Base-by-base conservation (phyloP, 2,888 invertebrate genomes). In the Empis stercorea region DNA sequence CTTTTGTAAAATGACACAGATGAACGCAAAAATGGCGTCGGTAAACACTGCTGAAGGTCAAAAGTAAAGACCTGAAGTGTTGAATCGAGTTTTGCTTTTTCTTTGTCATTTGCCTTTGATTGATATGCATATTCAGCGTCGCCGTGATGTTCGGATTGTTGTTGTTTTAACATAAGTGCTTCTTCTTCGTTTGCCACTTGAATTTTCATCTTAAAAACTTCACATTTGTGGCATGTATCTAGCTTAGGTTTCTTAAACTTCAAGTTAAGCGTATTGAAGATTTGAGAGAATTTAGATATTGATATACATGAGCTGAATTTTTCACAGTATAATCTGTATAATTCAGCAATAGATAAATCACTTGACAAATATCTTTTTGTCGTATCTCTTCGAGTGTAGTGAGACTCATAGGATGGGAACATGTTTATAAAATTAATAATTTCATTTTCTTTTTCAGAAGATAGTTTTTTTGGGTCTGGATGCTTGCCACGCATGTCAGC, bases 211-310 rank as follows among this genome's bases (percentile, higher is more conserved):
- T 52, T 43, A 23, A 55, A 36, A 15, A 49, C 41, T 39, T 52
- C 54, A 30, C 54, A 52, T 36, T 48, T 52, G 36, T 49, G 48
- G 39, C 51, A 55, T 34, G 51, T 49, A 34, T 53, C 51, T 13
- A 39, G 13, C 11, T 23, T 20, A 11, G 51, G 50, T 43, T 48
- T 49, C 45, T 55, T 52, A 44, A 52, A 55, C 47, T 52, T 53
- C 27, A 53, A 45, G 38, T 49, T 47, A 7, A 52, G 40, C 16
- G 49, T 48, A 2, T 45, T 23, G 20, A 52, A 52, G n/a, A 52
- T 36, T 43, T 51, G 27, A 15, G 48, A 43, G 48, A 51, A 52
- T 43, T 51, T 53, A 30, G 51, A 47, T 16, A 55, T 39, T 30
- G 47, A 51, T 40, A 52, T 30, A 17, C 10, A 17, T 15, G 10